Conservation (phyloP, 2,113 vertebrate species). For the Mus spicilegus region DNA sequence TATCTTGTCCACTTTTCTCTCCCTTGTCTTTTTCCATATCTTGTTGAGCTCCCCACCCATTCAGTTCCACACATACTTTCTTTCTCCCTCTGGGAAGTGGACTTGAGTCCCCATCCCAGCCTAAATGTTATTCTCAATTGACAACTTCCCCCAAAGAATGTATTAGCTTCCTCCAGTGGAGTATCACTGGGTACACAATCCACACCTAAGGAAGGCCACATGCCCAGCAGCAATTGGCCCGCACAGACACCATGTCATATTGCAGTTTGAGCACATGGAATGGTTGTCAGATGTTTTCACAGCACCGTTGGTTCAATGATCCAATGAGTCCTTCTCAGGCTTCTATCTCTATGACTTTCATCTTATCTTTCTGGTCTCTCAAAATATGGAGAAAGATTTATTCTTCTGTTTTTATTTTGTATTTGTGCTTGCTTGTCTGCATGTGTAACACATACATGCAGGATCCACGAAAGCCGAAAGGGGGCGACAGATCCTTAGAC, state of each 20-base stretch:
- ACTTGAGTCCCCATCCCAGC: not conserved
- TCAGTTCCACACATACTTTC: not conserved
- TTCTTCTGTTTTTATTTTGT: not conserved
- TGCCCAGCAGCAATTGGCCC: not conserved
- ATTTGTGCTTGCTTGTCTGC: not conserved
- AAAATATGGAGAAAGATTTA: not conserved
- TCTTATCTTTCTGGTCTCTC: not conserved
- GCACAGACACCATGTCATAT: not conserved
- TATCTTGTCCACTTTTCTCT: no score
- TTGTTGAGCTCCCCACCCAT: not conserved
- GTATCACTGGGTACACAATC: no score
- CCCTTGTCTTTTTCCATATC: not conserved
- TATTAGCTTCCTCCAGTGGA: not conserved
- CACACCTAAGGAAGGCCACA: not conserved
- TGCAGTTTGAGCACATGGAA: not conserved
- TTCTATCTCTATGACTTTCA: not conserved
- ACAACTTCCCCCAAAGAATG: not conserved
- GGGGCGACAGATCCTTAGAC: not conserved
- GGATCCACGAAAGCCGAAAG: not conserved
- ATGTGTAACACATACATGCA: not conserved
- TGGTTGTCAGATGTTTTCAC: no score
- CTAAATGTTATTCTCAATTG: not conserved
- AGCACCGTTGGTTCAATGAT: not conserved
- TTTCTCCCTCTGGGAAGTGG: not conserved
- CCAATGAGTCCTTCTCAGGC: not conserved